phyloP scores from a whole-genome alignment of 2,888 invertebrate species.

The Perithous albicinctus region DNA sequence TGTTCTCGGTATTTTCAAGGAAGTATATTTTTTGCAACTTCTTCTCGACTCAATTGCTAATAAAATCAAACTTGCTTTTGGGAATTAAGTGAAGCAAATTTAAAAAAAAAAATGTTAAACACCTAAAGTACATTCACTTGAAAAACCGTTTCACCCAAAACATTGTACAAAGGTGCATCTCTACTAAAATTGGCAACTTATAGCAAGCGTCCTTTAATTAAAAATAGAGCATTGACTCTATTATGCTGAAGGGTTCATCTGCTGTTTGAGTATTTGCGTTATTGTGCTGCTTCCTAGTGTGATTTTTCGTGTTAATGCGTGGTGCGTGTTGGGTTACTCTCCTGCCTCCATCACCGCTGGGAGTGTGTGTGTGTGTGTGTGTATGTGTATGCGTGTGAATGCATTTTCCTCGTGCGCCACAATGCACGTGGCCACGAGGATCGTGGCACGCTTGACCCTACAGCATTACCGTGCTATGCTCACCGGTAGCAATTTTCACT shows the following conservation, averaged over 20 bases:
- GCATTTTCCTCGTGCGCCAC: constrained; percentile 25
- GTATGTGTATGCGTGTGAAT: not conserved
- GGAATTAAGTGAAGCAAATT: too few relatives aligned
- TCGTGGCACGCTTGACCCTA: constrained; percentile 14
- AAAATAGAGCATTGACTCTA: not conserved
- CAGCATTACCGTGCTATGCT: not conserved
- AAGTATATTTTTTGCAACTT: too few relatives aligned
- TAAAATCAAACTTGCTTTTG: too few relatives aligned
- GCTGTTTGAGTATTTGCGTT: constrained; percentile 21
- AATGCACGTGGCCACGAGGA: constrained; percentile 8
- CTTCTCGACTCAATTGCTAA: too few relatives aligned
- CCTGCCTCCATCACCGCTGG: not conserved
- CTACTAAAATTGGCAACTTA: not conserved
- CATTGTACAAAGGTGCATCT: not conserved
- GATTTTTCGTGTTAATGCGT: constrained; percentile 38
- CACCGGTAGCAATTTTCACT: constrained; percentile 35
- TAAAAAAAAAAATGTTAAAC: not conserved
- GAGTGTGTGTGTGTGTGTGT: not conserved
- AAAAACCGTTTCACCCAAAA: not conserved
- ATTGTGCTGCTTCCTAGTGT: constrained; percentile 1
- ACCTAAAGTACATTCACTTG: not conserved
- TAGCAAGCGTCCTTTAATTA: not conserved
- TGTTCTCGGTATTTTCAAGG: too few relatives aligned
- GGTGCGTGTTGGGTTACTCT: constrained; percentile 1
- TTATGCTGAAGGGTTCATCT: not conserved